Evolutionary conservation across 2,888 invertebrate genomes (phyloP).

Genomic region (Tanaodytes sp.): DNA sequence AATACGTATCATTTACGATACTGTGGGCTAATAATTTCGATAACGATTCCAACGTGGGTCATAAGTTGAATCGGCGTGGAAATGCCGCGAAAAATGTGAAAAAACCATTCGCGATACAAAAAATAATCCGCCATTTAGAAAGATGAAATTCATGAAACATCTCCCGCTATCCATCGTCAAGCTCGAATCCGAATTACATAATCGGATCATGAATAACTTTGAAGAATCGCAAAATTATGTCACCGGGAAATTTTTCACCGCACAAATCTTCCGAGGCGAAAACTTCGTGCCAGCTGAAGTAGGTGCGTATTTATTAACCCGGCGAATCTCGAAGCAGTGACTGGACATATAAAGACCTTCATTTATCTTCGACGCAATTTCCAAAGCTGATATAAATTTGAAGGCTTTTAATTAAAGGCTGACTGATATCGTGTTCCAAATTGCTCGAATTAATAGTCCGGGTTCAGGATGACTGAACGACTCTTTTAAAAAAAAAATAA

Average conservation of each 20-base stretch:
- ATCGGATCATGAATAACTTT: constrained; percentile 18
- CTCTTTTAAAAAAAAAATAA: no score
- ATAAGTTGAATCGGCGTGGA: no score
- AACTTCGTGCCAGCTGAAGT: constrained; percentile 22
- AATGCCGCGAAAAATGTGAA: no score
- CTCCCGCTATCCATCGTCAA: background rate
- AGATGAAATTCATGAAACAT: no score
- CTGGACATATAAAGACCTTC: constrained; percentile 16
- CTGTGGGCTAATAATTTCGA: no score
- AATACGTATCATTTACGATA: no score
- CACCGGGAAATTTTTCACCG: constrained; percentile 23
- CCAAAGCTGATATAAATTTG: constrained; percentile 1
- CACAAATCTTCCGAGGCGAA: constrained; percentile 12
- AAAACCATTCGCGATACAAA: no score
- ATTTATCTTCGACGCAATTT: constrained; percentile 20
- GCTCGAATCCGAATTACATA: constrained; percentile 1
- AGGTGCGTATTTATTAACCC: constrained; percentile 17
- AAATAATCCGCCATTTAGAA: no score
- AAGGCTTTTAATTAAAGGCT: constrained; percentile 16
- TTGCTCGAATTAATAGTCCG: no score
- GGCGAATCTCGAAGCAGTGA: constrained; percentile 1
- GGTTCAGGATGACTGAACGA: no score
- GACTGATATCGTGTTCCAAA: no score
- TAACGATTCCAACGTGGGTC: no score
- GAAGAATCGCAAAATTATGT: constrained; percentile 31